A percentile compares a stretch with the other conserved stretches of the same genome.
Evolutionary conservation across 2,797 vertebrate species (phyloP).

Genomic region (Crypturellus tataupa): DNA sequence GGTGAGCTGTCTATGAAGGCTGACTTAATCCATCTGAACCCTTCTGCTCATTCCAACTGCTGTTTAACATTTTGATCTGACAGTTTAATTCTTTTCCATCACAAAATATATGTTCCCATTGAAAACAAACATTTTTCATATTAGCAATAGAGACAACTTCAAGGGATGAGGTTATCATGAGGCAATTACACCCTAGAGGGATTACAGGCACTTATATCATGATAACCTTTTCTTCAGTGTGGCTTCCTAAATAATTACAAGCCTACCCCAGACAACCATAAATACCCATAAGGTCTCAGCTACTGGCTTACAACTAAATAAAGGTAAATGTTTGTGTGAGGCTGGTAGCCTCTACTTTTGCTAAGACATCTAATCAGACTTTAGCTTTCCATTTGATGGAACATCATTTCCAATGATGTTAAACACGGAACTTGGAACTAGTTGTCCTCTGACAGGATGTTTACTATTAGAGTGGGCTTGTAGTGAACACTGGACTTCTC

Average conservation of each 20-base stretch:
- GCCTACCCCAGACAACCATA: constrained; percentile 72
- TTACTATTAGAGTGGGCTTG: background rate
- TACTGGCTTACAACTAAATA: constrained; percentile 59
- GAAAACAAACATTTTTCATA: constrained; percentile 83
- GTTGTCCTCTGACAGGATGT: background rate
- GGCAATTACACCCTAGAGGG: constrained; percentile 79
- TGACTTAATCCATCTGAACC: constrained; percentile 77
- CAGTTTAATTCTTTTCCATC: constrained; percentile 80
- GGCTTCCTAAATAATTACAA: constrained; percentile 80
- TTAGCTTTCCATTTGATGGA: background rate
- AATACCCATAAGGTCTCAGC: constrained; percentile 68
- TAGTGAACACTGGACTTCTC: background rate
- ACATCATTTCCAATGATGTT: background rate
- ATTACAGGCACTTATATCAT: constrained; percentile 79
- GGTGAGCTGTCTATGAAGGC: constrained; percentile 54
- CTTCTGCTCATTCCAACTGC: constrained; percentile 72
- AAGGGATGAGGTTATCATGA: constrained; percentile 82
- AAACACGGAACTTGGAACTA: background rate
- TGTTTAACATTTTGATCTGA: constrained; percentile 79
- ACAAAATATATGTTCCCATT: constrained; percentile 80
- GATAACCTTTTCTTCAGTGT: constrained; percentile 73
- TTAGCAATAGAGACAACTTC: constrained; percentile 75
- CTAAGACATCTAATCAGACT: constrained; percentile 31
- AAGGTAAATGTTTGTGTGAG: constrained; percentile 59
- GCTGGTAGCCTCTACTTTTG: background rate